These are phyloP conservation scores for Chaetophractus vellerosus DNA, from an alignment of 2,797 vertebrate species.

Conservation along the genomic window DNA sequence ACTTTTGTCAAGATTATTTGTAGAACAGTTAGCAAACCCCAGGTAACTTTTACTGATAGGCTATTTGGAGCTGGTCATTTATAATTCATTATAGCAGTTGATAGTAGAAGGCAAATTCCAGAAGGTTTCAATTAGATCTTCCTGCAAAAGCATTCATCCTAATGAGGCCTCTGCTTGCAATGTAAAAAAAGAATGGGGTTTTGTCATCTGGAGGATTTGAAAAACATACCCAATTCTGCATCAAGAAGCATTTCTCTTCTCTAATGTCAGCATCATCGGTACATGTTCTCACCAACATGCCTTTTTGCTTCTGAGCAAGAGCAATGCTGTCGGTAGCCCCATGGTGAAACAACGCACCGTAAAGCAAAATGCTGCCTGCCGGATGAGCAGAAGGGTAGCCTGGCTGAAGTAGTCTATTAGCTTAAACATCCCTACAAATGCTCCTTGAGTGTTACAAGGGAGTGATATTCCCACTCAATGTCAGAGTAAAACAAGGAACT, in stretches of 20 bases:
- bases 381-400: neutral
- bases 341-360: neutral
- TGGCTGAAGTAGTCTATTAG: neutral
- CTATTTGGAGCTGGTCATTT: neutral
- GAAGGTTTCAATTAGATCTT: slow-evolving; percentile 29
- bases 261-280: neutral
- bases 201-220: slow-evolving; percentile 14
- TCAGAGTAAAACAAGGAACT: neutral
- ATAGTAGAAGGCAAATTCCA: slow-evolving; percentile 27
- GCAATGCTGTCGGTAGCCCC: neutral
- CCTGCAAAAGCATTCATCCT: slow-evolving; percentile 12
- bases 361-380: neutral
- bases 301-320: neutral
- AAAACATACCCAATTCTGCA: neutral
- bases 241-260: neutral
- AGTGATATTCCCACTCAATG: neutral
- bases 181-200: slow-evolving; percentile 20
- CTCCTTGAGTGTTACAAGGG: neutral
- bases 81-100: slow-evolving; percentile 29
- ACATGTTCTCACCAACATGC: neutral
- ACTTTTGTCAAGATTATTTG: neutral
- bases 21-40: neutral
- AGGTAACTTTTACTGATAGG: neutral
- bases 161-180: neutral
- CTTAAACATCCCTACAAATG: neutral